Evolutionary conservation across 2,797 vertebrate species (phyloP), one percentile per base, ranked within the genome.

Genomic region (Chelmon rostratus): DNA sequence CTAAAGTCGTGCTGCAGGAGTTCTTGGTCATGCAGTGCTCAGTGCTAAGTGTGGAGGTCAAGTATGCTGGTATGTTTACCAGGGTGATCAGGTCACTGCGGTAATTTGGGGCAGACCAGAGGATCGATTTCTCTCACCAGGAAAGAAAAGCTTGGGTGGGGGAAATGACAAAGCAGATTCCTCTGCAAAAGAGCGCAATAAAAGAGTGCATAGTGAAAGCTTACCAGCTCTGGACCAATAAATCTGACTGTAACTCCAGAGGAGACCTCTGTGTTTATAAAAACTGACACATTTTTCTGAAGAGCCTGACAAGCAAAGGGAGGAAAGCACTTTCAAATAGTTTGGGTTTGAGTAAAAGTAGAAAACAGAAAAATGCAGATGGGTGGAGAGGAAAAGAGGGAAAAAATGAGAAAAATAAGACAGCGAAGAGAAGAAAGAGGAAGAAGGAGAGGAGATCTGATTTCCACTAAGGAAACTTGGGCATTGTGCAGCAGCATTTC

Each of bases 391-490:
- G 31, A 77, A 18, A 80, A 52, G 70, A 68, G 74, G 42, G 63
- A 66, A 68, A 75, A 73, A 66, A 46, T n/a, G 19, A 73, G 12
- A 47, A 49, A n/a, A 49, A 56, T 68, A 50, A 53, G 68, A 47
- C 58, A 73, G 61, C 50, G 46, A 40, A n/a, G 44, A 6, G 42
- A 65, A 73, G 53, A 78, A 61, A 33, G 69, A 62, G 35, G 21
- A 28, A 53, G 71, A 56, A 21, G 68, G 54, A 70, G 71, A 64
- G 52, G 40, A 72, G 53, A 85, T 83, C 68, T 73, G 69, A 89
- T 88, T 86, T 92, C 89, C 83, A 91, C 76, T 15, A 79, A 71
- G 89, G 91, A 94, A 94, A 94, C 85, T 91, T 92, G 89, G 92
- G 88, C 69, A 82, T 90, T 88, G 86, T 89, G 86, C 78, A 83